phyloP scores from a whole-genome alignment of 2,797 vertebrate genomes.

The Anas georgica region DNA sequence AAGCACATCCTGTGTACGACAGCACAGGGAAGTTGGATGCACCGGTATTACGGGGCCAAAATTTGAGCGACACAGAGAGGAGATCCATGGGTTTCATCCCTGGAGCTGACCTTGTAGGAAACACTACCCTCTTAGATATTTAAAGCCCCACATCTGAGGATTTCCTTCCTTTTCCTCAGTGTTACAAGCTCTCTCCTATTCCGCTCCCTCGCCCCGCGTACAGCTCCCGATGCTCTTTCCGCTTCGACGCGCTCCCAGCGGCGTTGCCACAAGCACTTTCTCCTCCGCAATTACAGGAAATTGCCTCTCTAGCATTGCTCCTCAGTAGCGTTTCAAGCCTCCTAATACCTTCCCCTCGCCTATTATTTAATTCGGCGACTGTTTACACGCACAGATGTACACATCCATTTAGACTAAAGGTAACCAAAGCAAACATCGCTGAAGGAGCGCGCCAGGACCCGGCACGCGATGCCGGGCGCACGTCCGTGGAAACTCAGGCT shows the following conservation, averaged over 20 bases:
- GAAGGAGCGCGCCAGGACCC: too few relatives aligned
- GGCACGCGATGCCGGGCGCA: too few relatives aligned
- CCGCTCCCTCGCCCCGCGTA: neutral
- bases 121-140: neutral
- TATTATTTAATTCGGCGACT: neutral
- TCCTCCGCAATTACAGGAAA: neutral
- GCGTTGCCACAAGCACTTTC: neutral
- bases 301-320: neutral
- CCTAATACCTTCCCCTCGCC: neutral
- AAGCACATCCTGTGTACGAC: rapidly evolving
- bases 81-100: rapidly evolving
- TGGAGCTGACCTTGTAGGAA: neutral
- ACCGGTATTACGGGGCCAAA: rapidly evolving
- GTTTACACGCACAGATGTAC: neutral
- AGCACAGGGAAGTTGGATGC: neutral
- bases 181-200: neutral
- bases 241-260: neutral
- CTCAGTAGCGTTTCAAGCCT: neutral
- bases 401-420: neutral
- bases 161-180: neutral
- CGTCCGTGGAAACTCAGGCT: rapidly evolving
- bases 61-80: neutral
- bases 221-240: neutral
- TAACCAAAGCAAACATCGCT: neutral
- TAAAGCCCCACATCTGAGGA: neutral